phyloP scores from a whole-genome alignment of 2,797 vertebrate species.

The Tympanoctomys barrerae region DNA sequence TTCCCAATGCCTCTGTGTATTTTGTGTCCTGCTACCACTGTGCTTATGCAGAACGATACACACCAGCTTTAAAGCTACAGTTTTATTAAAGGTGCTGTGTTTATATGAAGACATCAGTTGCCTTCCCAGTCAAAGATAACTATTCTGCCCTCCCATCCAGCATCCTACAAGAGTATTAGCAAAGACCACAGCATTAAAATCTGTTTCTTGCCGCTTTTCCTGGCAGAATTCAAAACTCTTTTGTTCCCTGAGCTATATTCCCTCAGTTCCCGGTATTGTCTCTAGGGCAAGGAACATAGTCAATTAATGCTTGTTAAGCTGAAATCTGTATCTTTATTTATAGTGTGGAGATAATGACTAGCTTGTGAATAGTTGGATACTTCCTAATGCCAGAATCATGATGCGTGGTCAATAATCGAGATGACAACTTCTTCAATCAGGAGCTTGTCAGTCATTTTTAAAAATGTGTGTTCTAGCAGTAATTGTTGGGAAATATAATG shows the following conservation, averaged over 20 bases:
- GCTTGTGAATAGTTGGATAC: conserved; percentile 30
- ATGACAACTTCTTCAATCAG: conserved; percentile 3
- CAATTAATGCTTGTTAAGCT: conserved; percentile 38
- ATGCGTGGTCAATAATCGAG: conserved; percentile 16
- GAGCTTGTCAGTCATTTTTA: background rate
- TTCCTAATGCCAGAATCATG: conserved; percentile 36
- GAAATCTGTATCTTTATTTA: conserved; percentile 57
- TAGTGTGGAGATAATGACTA: conserved; percentile 24
- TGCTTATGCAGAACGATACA: conserved; percentile 31
- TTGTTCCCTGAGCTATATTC: background rate
- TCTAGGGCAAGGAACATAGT: background rate
- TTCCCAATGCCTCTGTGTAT: background rate
- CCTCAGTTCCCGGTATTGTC: background rate
- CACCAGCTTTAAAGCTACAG: background rate
- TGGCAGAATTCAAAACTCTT: background rate
- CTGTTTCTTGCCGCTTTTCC: background rate
- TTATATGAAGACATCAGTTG: background rate
- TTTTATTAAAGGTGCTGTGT: background rate
- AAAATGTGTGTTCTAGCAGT: background rate
- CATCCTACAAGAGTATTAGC: background rate
- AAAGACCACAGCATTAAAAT: background rate
- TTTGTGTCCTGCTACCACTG: accelerated
- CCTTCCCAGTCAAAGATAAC: background rate
- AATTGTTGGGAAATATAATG: background rate
- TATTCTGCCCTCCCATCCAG: background rate